Conservation (phyloP, 92 coral and sea anemone species). For the Chrysogorgia sp. region DNA sequence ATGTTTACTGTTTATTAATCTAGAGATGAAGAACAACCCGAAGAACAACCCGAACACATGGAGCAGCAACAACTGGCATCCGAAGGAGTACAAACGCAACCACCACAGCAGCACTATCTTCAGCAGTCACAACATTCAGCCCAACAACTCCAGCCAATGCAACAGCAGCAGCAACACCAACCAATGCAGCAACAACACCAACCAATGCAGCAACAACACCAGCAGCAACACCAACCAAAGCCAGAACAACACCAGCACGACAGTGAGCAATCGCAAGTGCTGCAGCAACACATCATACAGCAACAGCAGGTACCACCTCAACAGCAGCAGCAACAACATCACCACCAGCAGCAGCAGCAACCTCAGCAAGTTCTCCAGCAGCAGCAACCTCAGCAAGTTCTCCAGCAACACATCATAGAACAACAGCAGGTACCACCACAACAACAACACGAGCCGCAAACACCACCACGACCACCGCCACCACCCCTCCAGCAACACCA, state of each 20-base stretch:
- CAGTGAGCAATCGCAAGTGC: too few relatives aligned
- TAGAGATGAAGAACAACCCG: neutral
- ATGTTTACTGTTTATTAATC: neutral
- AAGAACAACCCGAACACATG: neutral
- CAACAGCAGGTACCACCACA: neutral
- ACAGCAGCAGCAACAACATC: neutral
- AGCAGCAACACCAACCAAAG: neutral
- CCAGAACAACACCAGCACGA: slow-evolving; percentile 15
- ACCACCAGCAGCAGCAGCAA: neutral
- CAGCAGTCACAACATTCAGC: neutral
- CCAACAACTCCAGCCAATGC: neutral
- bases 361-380: neutral
- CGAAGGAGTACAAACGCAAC: neutral
- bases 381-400: neutral
- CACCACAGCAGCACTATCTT: neutral
- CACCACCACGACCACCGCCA: slow-evolving; percentile 11
- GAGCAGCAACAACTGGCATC: neutral
- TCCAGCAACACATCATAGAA: slow-evolving; percentile 4
- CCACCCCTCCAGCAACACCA: neutral
- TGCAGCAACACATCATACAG: neutral
- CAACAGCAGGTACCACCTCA: neutral
- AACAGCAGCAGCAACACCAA: neutral
- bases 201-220: neutral
- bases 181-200: neutral
- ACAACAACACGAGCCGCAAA: neutral